Conservation (phyloP, 2,888 invertebrate genomes). For the Caenorhabditis angaria region DNA sequence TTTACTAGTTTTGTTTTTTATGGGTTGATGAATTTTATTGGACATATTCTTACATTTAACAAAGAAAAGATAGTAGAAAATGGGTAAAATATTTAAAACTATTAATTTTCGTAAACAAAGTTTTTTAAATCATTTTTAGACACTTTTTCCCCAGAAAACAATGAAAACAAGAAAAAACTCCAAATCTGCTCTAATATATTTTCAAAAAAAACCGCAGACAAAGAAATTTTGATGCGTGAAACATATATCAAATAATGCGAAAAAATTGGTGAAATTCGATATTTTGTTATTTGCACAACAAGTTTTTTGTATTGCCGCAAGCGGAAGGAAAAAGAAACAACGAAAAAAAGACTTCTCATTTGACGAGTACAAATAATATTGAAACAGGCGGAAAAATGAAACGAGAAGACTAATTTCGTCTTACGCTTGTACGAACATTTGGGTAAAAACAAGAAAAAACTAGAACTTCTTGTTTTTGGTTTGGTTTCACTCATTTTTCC, state of each 20-base stretch:
- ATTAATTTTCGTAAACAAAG: too few relatives aligned
- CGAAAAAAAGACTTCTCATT: not conserved
- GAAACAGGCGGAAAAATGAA: not conserved
- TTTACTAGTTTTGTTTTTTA: too few relatives aligned
- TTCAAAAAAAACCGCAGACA: too few relatives aligned
- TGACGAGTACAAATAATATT: not conserved
- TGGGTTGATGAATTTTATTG: not conserved
- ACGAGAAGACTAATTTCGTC: not conserved
- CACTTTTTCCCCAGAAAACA: too few relatives aligned
- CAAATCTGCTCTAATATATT: too few relatives aligned
- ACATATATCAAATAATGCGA: too few relatives aligned
- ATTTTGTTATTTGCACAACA: conserved; percentile 4
- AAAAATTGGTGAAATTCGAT: not conserved
- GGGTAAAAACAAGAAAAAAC: too few relatives aligned
- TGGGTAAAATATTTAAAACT: too few relatives aligned
- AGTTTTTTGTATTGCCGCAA: not conserved
- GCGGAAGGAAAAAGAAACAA: not conserved
- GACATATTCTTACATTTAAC: not conserved
- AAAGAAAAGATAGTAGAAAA: too few relatives aligned
- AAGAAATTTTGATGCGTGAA: not conserved
- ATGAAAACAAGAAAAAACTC: too few relatives aligned
- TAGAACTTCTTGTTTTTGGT: conserved; percentile 1
- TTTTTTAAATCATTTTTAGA: too few relatives aligned
- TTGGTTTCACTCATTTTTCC: too few relatives aligned
- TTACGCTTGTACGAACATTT: conserved; percentile 2